A percentile compares a stretch with the other conserved stretches of the same genome.
Evolutionary conservation across 1,140 invertebrate genomes (phyloP).

Genomic region (Drosophila sp.): DNA sequence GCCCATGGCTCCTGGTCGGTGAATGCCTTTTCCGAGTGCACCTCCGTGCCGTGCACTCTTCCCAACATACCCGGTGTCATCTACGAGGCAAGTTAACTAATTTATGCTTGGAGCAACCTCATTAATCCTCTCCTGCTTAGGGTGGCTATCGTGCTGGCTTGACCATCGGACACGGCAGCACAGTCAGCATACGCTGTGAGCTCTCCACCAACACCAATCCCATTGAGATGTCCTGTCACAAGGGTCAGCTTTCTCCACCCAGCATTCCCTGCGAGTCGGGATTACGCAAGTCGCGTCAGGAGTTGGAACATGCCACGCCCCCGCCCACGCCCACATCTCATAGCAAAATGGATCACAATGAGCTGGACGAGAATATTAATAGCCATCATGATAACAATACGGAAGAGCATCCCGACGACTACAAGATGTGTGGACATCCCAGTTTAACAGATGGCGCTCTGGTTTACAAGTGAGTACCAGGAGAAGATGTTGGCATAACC

Average conservation of each 20-base stretch:
- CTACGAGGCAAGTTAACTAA: constrained; percentile 85
- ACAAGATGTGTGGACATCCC: constrained; percentile 78
- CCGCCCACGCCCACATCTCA: constrained; percentile 39
- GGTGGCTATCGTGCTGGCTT: constrained; percentile 91
- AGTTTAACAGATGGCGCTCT: constrained; percentile 73
- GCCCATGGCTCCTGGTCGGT: constrained; percentile 92
- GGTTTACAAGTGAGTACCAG: constrained; percentile 76
- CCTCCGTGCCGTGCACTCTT: constrained; percentile 90
- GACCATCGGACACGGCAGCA: constrained; percentile 91
- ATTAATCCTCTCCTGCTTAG: constrained; percentile 18
- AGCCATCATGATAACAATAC: constrained; percentile 68
- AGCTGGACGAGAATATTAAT: constrained; percentile 84
- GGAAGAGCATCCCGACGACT: constrained; percentile 75
- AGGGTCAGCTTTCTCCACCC: constrained; percentile 88
- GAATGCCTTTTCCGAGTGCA: constrained; percentile 90
- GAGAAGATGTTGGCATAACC: neutral
- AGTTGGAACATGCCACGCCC: constrained; percentile 63
- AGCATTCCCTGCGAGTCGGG: constrained; percentile 86
- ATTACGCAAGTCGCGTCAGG: constrained; percentile 71
- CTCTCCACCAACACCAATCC: constrained; percentile 80
- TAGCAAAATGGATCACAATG: constrained; percentile 61
- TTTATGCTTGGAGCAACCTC: neutral
- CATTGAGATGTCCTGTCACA: constrained; percentile 87
- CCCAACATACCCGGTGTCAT: constrained; percentile 89
- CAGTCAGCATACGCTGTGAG: constrained; percentile 89